Evolutionary conservation across 2,888 invertebrate species (phyloP).

Genomic region (Flexamia atlantica): DNA sequence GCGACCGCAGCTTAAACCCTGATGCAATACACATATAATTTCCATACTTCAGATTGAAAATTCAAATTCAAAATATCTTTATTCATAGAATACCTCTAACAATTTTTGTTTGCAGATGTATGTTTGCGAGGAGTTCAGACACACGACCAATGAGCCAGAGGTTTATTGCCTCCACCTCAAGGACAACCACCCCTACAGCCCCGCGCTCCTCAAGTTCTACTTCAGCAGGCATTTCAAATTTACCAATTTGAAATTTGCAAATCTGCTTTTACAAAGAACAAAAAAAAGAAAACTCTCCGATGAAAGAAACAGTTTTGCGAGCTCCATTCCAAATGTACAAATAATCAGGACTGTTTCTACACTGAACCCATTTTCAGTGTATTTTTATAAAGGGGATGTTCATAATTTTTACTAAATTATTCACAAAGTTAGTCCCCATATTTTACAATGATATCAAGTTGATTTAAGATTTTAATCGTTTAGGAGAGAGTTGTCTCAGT

Average conservation of each 20-base stretch:
- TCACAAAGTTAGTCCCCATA: too few relatives aligned
- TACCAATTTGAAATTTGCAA: conserved; percentile 95
- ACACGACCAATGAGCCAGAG: conserved; percentile 97
- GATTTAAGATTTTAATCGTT: too few relatives aligned
- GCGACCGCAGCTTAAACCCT: too few relatives aligned
- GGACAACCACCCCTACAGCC: conserved; percentile 96
- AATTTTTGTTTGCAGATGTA: conserved; percentile 87
- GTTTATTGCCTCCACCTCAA: conserved; percentile 97
- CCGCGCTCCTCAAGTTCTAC: conserved; percentile 96
- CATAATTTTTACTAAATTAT: too few relatives aligned
- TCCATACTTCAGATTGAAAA: too few relatives aligned
- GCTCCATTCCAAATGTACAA: conserved; percentile 59
- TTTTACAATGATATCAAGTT: too few relatives aligned
- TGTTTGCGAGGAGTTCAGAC: conserved; percentile 99
- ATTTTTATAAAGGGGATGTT: conserved; percentile 56
- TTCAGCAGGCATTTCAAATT: conserved; percentile 99
- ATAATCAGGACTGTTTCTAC: conserved; percentile 60
- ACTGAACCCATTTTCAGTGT: conserved; percentile 59
- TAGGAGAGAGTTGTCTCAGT: too few relatives aligned
- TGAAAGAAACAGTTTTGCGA: conserved; percentile 36
- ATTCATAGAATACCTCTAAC: too few relatives aligned
- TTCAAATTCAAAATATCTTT: too few relatives aligned
- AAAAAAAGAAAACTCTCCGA: conserved; percentile 19
- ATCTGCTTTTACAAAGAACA: conserved; percentile 83
- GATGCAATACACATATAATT: too few relatives aligned